Evolutionary conservation across 2,113 vertebrate species (phyloP).

Genomic region (Galemys pyrenaicus): DNA sequence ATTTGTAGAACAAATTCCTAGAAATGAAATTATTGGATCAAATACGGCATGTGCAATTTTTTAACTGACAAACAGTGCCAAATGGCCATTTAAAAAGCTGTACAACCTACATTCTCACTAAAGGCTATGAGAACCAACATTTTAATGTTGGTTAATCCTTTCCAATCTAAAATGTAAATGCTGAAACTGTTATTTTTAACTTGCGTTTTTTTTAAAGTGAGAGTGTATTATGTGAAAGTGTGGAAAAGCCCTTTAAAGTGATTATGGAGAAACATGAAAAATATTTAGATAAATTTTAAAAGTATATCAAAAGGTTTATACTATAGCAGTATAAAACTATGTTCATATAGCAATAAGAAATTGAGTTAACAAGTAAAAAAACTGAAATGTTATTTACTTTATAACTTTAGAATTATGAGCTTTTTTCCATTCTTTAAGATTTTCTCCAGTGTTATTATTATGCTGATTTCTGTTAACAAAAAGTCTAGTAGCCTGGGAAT

Average conservation of each 20-base stretch:
- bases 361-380: slow-evolving; percentile 45
- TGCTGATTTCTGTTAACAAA: slow-evolving; percentile 55
- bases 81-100: slow-evolving; percentile 44
- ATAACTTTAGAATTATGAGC: slow-evolving; percentile 25
- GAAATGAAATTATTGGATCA: slow-evolving; percentile 42
- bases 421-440: slow-evolving; percentile 10
- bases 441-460: slow-evolving; percentile 53
- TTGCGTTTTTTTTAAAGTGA: slow-evolving; percentile 35
- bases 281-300: slow-evolving; percentile 10
- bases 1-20: slow-evolving; percentile 38
- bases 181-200: slow-evolving; percentile 47
- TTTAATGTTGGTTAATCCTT: too few species aligned
- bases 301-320: slow-evolving; percentile 14
- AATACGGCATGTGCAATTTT: slow-evolving; percentile 18
- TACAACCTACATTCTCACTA: not conserved
- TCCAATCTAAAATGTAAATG: slow-evolving; percentile 38
- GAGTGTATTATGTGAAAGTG: not conserved
- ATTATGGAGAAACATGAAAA: slow-evolving; percentile 37
- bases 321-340: slow-evolving; percentile 26
- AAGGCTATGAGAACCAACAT: slow-evolving; percentile 52
- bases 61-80: slow-evolving; percentile 30
- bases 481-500: slow-evolving; percentile 6
- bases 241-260: slow-evolving; percentile 8
- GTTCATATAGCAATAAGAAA: slow-evolving; percentile 27
- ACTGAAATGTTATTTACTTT: slow-evolving; percentile 34